These are phyloP conservation scores for Ammospiza nelsoni DNA, from an alignment of 2,113 vertebrate species.

Conservation along the genomic window DNA sequence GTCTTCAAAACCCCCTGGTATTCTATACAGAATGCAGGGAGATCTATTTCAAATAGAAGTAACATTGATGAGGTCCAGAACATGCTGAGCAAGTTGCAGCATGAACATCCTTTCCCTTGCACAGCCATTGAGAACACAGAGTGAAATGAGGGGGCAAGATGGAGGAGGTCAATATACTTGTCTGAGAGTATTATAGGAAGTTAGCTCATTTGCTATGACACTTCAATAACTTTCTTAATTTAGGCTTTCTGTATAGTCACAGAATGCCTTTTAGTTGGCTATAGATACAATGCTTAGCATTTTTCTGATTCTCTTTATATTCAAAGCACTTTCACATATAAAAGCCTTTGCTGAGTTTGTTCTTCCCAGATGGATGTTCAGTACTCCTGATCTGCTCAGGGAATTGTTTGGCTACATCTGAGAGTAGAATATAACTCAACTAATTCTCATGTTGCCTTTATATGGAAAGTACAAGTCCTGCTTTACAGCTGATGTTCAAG, in stretches of 20 bases:
- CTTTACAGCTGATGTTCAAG: not conserved
- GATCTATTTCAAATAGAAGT: not conserved
- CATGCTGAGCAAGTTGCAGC: not conserved
- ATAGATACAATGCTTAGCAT: not conserved
- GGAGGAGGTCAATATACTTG: not conserved
- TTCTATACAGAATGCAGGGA: not conserved
- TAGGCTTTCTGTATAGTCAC: not conserved
- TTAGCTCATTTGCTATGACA: not conserved
- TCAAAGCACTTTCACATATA: conserved; percentile 1
- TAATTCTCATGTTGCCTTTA: not conserved
- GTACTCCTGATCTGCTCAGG: not conserved
- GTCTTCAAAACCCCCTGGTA: not conserved
- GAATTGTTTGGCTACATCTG: not conserved
- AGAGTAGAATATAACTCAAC: not conserved
- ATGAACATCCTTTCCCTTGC: not conserved
- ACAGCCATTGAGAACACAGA: not conserved
- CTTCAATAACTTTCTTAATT: not conserved
- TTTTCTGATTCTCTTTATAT: not conserved
- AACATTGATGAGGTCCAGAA: not conserved
- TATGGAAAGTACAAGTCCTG: not conserved
- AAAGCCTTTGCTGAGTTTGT: not conserved
- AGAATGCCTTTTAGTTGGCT: not conserved
- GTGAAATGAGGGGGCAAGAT: not conserved
- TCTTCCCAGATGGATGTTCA: not conserved
- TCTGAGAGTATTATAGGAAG: not conserved